Percentiles rank a stretch among this genome's conserved stretches.
Evolutionary conservation across 2,797 vertebrate genomes (phyloP).

Genomic region (Aeoliscus strigatus): DNA sequence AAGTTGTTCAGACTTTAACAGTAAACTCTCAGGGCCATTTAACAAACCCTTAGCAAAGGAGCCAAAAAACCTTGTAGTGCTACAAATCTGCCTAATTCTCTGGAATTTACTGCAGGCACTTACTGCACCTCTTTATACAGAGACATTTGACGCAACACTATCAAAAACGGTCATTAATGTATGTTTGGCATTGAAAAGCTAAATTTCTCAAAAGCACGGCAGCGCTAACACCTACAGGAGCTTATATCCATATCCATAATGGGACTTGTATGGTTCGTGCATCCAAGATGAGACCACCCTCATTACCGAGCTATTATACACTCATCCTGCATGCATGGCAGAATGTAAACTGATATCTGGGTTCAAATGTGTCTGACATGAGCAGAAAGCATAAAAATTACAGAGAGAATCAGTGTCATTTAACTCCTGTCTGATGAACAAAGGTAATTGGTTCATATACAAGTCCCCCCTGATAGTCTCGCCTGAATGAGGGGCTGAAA

Average conservation of each 20-base stretch:
- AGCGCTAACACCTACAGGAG: conserved; percentile 14
- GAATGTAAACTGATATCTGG: conserved; percentile 10
- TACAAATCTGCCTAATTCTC: conserved; percentile 1
- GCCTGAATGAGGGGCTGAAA: conserved; percentile 35
- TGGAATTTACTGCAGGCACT: not conserved
- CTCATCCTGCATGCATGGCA: conserved; percentile 28
- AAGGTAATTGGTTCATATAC: conserved; percentile 48
- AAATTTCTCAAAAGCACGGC: not conserved
- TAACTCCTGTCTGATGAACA: conserved; percentile 44
- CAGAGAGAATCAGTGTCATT: conserved; percentile 48
- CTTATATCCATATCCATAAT: conserved; percentile 42
- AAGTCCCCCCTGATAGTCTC: conserved; percentile 24
- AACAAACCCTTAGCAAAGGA: not conserved
- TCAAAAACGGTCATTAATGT: conserved; percentile 20
- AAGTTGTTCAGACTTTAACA: no score
- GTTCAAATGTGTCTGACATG: conserved; percentile 33
- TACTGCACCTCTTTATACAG: not conserved
- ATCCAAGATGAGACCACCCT: conserved; percentile 34
- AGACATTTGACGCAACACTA: conserved; percentile 7
- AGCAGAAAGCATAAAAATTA: conserved; percentile 24
- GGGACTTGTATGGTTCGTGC: conserved; percentile 48
- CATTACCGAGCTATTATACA: conserved; percentile 44
- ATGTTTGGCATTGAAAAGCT: conserved; percentile 1
- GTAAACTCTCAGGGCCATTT: not conserved
- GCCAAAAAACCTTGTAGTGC: not conserved